phyloP scores from a whole-genome alignment of 2,113 vertebrate genomes.

The Epinephelus moara region DNA sequence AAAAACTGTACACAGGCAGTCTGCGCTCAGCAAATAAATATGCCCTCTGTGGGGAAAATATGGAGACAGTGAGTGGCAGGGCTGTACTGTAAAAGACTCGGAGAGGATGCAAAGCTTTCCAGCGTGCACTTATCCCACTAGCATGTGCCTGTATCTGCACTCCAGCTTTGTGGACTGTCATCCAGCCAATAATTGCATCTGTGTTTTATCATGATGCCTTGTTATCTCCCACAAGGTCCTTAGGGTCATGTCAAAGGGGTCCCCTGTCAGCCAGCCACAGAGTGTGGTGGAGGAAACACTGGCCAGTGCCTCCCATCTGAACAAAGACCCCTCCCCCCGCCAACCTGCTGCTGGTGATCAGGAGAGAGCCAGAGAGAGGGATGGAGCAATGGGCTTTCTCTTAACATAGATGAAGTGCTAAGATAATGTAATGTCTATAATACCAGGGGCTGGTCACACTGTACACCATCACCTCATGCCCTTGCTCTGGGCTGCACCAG shows the following conservation, averaged over 20 bases:
- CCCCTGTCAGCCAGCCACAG: conserved; percentile 52
- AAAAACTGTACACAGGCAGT: conserved; percentile 18
- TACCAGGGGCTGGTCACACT: conserved; percentile 50
- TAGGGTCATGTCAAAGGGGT: conserved; percentile 60
- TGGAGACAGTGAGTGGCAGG: conserved; percentile 6
- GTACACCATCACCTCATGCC: conserved; percentile 54
- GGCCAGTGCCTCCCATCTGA: conserved; percentile 14
- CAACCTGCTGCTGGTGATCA: conserved; percentile 2
- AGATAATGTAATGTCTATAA: conserved; percentile 62
- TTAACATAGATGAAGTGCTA: conserved; percentile 53
- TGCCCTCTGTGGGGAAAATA: conserved; percentile 14
- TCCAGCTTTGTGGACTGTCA: conserved; percentile 49
- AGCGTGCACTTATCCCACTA: conserved; percentile 59
- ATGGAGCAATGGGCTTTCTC: conserved; percentile 24
- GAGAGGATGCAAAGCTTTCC: conserved; percentile 37
- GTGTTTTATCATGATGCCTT: conserved; percentile 73
- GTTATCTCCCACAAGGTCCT: conserved; percentile 73
- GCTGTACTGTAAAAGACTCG: not conserved
- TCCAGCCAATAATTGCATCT: conserved; percentile 71
- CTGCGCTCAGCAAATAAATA: conserved; percentile 47
- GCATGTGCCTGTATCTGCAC: conserved; percentile 58
- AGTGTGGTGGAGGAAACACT: conserved; percentile 50
- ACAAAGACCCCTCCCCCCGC: not conserved
- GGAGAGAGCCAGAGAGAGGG: not conserved
- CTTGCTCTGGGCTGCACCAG: conserved; percentile 43